Evolutionary conservation across 2,888 invertebrate genomes (phyloP), one percentile per base, ranked within the genome.

Genomic region (Toxonevra muliebris): DNA sequence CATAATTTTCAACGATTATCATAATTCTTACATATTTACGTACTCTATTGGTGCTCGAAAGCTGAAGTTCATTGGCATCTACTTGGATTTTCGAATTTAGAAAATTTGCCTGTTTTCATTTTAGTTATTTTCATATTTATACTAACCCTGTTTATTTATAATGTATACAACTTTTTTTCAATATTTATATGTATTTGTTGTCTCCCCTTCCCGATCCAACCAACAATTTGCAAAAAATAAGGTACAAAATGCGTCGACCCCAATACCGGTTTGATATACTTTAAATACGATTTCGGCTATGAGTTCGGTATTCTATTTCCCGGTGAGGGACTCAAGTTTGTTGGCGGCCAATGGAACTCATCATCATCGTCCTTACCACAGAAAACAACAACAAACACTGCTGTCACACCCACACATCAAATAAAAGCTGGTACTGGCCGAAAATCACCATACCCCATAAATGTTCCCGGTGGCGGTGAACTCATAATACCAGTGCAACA

Each of bases 211-310:
- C 61, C 48, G 42, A 10, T 43, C 53, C 20, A 54, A 30, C 45
- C 61, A 48, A 61, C 19, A 61, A 58, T 57, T 17, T 11, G 42
- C 48, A 10, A 60, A 4, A 17, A 42, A 41, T 58, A 80, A 92
- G 92, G 92, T 83, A 91, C 91, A 74, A 92, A 92, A 85, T 91
- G 91, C 84, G 89, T 91, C 80, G 92, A 92, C 82, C 91, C 91
- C 73, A 90, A 91, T 78, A 91, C 91, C 60, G 92, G 92, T 75
- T 86, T 92, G 70, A 91, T 92, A 79, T 92, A 92, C 87, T 92
- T 92, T 88, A 92, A 92, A 86, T 92, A 92, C 82, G 92, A 92
- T 86, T 92, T 92, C 80, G 92, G 92, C 76, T 92, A 92, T 83
- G 92, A 92, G 83, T 92, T 92, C 80, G 92, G 92, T 70, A 89